Conservation (phyloP, 2,113 vertebrate genomes). For the Ploceus nigricollis region DNA sequence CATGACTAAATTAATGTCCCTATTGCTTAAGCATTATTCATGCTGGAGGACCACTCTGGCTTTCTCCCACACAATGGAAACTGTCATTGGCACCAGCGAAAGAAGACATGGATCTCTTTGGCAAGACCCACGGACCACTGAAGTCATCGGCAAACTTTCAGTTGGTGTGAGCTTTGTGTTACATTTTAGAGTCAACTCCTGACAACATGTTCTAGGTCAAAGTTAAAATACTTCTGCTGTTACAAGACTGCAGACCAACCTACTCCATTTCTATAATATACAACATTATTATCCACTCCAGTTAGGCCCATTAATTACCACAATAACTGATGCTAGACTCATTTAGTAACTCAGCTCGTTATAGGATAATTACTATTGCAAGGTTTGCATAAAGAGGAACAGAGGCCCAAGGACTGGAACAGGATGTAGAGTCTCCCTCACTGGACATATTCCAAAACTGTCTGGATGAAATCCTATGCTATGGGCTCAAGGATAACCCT, state of each 20-base stretch:
- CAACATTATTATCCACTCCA: background rate
- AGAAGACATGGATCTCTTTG: background rate
- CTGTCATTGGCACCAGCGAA: background rate
- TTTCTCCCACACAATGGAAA: background rate
- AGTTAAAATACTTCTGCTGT: background rate
- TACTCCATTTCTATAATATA: background rate
- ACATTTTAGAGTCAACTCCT: background rate
- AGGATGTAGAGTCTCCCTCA: background rate
- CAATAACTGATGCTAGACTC: background rate
- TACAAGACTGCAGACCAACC: background rate
- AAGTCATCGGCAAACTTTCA: background rate
- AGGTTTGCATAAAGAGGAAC: background rate
- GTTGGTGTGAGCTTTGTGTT: background rate
- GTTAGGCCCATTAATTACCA: background rate
- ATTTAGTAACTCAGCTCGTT: background rate
- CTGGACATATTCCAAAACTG: background rate
- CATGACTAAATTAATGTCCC: background rate
- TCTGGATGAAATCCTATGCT: background rate
- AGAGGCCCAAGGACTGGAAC: background rate
- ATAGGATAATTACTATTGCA: background rate
- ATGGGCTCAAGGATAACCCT: background rate
- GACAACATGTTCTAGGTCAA: background rate
- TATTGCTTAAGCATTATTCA: background rate
- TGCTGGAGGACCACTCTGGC: background rate
- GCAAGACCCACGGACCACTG: background rate